A percentile compares a stretch with the other conserved stretches of the same genome.
Conservation (phyloP, 2,888 invertebrate species). For the Tyria jacobaeae region DNA sequence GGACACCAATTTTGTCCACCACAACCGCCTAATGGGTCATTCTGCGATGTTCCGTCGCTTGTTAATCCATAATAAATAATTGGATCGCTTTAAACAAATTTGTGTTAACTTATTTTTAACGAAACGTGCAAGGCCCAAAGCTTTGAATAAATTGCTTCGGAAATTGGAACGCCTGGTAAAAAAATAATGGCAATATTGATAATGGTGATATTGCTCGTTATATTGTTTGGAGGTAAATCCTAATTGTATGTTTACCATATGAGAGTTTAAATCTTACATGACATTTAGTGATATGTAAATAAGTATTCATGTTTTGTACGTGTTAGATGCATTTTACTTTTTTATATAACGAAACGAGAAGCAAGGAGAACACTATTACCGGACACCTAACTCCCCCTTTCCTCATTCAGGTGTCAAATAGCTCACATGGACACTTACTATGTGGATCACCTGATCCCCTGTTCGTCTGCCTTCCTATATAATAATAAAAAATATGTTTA, state of each 20-base stretch:
- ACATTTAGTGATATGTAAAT: background rate
- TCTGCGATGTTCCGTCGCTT: conserved; percentile 45
- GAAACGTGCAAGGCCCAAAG: conserved; percentile 13
- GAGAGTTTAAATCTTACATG: background rate
- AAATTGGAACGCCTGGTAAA: conserved; percentile 34
- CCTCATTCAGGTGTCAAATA: too few relatives aligned
- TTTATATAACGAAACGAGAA: too few relatives aligned
- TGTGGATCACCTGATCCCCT: too few relatives aligned
- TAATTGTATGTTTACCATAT: background rate
- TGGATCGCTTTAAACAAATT: conserved; percentile 43
- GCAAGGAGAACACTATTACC: too few relatives aligned
- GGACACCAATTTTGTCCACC: conserved; percentile 50
- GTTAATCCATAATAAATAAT: conserved; percentile 62
- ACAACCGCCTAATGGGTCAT: conserved; percentile 49
- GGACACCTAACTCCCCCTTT: too few relatives aligned
- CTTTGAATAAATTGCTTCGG: conserved; percentile 13
- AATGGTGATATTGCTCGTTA: conserved; percentile 8
- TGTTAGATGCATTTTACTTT: too few relatives aligned
- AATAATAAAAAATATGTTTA: too few relatives aligned
- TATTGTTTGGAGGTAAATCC: background rate
- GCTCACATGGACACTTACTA: too few relatives aligned
- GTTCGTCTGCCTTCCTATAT: too few relatives aligned
- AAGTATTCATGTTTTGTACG: too few relatives aligned
- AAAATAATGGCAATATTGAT: conserved; percentile 26
- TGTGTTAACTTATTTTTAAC: conserved; percentile 24